Percentiles rank a stretch among this genome's conserved stretches.
Conservation (phyloP, 2,888 invertebrate genomes). For the Melieria omissa region DNA sequence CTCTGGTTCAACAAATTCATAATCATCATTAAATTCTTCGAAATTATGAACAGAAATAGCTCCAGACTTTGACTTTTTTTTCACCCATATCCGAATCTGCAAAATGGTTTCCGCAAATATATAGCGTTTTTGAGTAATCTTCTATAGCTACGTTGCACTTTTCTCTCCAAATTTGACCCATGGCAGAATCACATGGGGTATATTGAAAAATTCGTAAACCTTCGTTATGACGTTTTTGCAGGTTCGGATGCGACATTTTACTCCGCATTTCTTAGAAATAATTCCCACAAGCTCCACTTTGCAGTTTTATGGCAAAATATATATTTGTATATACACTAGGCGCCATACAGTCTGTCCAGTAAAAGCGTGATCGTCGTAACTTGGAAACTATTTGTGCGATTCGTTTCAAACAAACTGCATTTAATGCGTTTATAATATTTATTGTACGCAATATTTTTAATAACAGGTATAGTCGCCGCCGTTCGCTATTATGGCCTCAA, state of each 20-base stretch:
- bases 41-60: constrained; percentile 14
- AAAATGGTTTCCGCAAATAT: constrained; percentile 1
- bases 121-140: background rate
- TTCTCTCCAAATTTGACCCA: background rate
- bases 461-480: no score
- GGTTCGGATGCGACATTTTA: background rate
- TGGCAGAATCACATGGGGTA: no score
- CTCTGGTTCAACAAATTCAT: constrained; percentile 4
- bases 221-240: background rate
- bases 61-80: constrained; percentile 4
- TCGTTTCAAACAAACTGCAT: no score
- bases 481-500: no score
- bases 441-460: no score
- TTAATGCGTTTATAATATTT: no score
- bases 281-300: no score
- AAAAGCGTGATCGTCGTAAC: no score
- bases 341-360: no score
- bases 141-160: background rate
- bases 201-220: background rate
- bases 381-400: no score
- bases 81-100: constrained; percentile 19
- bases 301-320: no score
- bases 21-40: constrained; percentile 6
- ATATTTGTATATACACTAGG: no score
- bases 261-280: background rate